phyloP scores from a whole-genome alignment of 2,888 invertebrate genomes.

The Eretmocerus hayati region DNA sequence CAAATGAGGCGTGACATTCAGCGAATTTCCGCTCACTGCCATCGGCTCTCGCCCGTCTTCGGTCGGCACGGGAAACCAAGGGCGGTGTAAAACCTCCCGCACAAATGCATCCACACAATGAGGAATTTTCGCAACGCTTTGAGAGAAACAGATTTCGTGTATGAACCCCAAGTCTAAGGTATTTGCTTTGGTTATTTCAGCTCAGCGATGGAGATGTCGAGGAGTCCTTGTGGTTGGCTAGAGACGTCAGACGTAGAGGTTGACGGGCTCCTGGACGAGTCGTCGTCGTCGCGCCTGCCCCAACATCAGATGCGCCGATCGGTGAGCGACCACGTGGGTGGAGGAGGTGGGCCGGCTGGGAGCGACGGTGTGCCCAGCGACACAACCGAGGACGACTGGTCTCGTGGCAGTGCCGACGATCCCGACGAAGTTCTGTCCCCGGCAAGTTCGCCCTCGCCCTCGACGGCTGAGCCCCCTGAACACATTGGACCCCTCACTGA shows the following conservation, averaged over 20 bases:
- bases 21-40: constrained; percentile 18
- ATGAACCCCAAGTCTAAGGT: too few relatives aligned
- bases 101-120: too few relatives aligned
- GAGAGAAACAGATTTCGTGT: too few relatives aligned
- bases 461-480: constrained; percentile 40
- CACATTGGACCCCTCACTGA: constrained; percentile 50
- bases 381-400: constrained; percentile 66
- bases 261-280: too few relatives aligned
- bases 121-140: too few relatives aligned
- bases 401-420: constrained; percentile 63
- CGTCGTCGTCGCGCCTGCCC: constrained; percentile 30
- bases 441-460: constrained; percentile 33
- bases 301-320: constrained; percentile 43
- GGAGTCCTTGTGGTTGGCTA: constrained; percentile 36
- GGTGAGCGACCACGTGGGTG: constrained; percentile 42
- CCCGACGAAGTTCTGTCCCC: constrained; percentile 52
- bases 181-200: too few relatives aligned
- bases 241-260: too few relatives aligned
- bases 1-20: constrained; percentile 17
- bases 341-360: constrained; percentile 34
- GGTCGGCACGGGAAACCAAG: constrained; percentile 4
- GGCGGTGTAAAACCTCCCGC: constrained; percentile 3
- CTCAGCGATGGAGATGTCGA: constrained; percentile 41
- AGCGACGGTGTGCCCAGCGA: constrained; percentile 57
- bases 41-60: too few relatives aligned